Evolutionary conservation across 2,113 vertebrate species (phyloP).

Genomic region (Melospiza georgiana): DNA sequence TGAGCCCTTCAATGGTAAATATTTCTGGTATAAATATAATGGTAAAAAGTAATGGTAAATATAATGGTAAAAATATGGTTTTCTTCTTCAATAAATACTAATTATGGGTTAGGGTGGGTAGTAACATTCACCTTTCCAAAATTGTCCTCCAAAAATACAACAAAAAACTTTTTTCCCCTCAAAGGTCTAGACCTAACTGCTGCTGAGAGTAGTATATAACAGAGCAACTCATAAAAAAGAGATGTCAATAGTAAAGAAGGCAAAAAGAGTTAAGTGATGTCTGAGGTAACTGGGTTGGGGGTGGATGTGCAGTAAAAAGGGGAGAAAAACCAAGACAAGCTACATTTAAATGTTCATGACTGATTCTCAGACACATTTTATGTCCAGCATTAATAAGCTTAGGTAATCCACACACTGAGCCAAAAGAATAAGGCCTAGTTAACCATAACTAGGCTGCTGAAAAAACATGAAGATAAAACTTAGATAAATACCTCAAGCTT

Average conservation of each 20-base stretch:
- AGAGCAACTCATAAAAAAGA: not conserved
- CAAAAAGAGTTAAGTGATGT: not conserved
- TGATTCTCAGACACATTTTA: not conserved
- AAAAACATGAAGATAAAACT: not conserved
- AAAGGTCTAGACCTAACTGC: not conserved
- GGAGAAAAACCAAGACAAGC: not conserved
- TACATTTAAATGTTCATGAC: not conserved
- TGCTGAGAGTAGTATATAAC: not conserved
- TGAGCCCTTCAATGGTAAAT: not conserved
- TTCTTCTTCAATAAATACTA: not conserved
- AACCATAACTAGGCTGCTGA: not conserved
- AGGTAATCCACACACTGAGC: not conserved
- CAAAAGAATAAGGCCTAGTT: not conserved
- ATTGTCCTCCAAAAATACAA: not conserved
- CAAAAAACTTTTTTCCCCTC: not conserved
- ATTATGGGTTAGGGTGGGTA: not conserved
- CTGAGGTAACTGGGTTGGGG: not conserved
- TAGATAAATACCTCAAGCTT: not conserved
- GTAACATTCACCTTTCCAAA: not conserved
- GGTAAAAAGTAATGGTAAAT: too few species aligned
- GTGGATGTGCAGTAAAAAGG: fast-evolving
- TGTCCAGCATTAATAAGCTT: not conserved
- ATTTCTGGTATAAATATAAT: not conserved
- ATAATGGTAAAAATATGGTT: not conserved
- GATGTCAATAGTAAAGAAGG: not conserved